Conservation (phyloP, 2,888 invertebrate species). For the Leptinotarsa juncta region DNA sequence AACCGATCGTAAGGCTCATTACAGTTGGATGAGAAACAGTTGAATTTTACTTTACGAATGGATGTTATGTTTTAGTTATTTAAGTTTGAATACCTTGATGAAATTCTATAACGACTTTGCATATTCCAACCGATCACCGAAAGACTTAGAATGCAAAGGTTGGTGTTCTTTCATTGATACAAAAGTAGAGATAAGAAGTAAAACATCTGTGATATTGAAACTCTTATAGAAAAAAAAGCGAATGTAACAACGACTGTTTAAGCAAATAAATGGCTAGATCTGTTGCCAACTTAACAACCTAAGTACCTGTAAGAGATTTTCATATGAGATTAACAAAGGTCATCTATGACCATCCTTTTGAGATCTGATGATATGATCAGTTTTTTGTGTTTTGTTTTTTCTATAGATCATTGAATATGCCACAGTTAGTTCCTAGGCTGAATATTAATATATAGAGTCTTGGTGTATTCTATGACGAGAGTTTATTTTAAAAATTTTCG, state of each 20-base stretch:
- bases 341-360: not conserved
- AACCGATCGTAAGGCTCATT: not conserved
- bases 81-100: slow-evolving; percentile 16
- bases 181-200: slow-evolving; percentile 61
- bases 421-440: slow-evolving; percentile 9
- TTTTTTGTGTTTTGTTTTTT: not conserved
- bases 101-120: slow-evolving; percentile 36
- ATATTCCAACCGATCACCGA: slow-evolving; percentile 41
- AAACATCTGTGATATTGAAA: slow-evolving; percentile 67
- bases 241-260: slow-evolving; percentile 45
- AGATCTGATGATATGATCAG: slow-evolving; percentile 3
- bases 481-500: not conserved
- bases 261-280: slow-evolving; percentile 32
- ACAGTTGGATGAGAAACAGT: not conserved
- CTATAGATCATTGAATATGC: not conserved
- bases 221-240: slow-evolving; percentile 40
- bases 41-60: not conserved
- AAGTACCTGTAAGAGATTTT: slow-evolving; percentile 16
- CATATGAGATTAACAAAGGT: slow-evolving; percentile 10
- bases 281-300: slow-evolving; percentile 38
- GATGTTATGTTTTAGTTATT: slow-evolving; percentile 5
- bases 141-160: slow-evolving; percentile 40
- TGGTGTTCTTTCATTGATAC: slow-evolving; percentile 41
- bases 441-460: not conserved
- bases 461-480: slow-evolving; percentile 4